Conservation (phyloP, 2,113 vertebrate species). For the Corythaixoides concolor region DNA sequence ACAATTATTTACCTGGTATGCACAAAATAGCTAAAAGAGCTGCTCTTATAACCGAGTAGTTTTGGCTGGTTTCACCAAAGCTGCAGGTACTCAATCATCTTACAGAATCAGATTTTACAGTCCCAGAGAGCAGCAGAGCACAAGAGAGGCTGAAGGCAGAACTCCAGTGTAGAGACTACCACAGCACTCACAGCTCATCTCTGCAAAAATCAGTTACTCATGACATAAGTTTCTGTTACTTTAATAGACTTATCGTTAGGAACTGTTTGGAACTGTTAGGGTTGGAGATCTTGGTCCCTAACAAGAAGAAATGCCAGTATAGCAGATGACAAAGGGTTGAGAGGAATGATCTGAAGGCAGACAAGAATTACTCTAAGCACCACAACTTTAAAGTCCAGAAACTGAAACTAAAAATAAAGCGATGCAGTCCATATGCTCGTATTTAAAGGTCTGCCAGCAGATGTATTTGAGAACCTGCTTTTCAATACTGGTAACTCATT, state of each 20-base stretch:
- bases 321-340: not conserved
- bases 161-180: not conserved
- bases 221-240: not conserved
- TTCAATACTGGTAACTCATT: not conserved
- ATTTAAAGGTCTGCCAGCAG: slow-evolving; percentile 1
- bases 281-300: not conserved
- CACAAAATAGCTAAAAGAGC: not conserved
- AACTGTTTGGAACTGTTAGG: not conserved
- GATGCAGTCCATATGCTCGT: not conserved
- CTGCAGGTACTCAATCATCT: not conserved
- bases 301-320: not conserved
- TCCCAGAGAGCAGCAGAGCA: not conserved
- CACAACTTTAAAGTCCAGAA: not conserved
- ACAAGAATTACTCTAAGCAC: not conserved
- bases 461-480: not conserved
- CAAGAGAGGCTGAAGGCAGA: not conserved
- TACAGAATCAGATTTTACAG: not conserved
- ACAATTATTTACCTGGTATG: not conserved
- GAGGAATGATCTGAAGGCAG: not conserved
- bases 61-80: not conserved
- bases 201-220: not conserved
- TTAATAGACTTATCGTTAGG: not conserved
- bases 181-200: not conserved
- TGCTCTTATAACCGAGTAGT: not conserved
- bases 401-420: not conserved